A percentile compares a stretch with the other conserved stretches of the same genome.
phyloP scores from a whole-genome alignment of 2,888 invertebrate genomes.

The Drosophila acutilabella region DNA sequence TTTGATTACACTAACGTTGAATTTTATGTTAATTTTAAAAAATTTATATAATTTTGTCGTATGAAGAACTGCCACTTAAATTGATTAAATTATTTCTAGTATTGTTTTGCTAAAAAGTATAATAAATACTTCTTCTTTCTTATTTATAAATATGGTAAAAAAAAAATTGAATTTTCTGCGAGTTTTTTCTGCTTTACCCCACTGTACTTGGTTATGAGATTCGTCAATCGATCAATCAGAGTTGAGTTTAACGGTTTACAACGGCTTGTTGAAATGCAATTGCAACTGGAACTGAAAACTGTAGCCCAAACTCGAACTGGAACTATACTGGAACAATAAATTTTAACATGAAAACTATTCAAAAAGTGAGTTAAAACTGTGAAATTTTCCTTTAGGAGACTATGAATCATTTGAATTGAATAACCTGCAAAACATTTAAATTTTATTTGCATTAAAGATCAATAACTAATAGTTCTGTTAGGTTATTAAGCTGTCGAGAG shows the following conservation, averaged over 20 bases:
- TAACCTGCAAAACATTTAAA: neutral
- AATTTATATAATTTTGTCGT: no score
- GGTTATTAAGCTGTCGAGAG: conserved; percentile 8
- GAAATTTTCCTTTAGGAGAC: no score
- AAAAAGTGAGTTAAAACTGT: no score
- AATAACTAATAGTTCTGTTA: neutral
- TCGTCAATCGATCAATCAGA: conserved; percentile 27
- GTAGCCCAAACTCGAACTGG: conserved; percentile 16
- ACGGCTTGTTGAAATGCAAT: conserved; percentile 27
- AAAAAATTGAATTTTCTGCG: no score
- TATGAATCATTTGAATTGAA: neutral
- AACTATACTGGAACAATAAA: conserved; percentile 22
- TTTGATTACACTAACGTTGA: no score
- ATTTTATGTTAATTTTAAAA: no score
- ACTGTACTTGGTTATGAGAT: conserved; percentile 23
- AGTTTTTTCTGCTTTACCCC: neutral
- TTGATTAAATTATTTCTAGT: no score
- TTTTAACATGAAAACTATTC: no score
- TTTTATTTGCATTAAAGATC: neutral
- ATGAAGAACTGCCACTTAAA: no score
- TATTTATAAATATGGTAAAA: no score
- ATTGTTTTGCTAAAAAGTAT: no score
- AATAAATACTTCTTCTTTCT: no score
- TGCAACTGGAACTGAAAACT: conserved; percentile 31
- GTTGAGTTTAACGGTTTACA: conserved; percentile 39